Evolutionary conservation across 2,113 vertebrate species (phyloP).

Genomic region (Eurypyga helias): DNA sequence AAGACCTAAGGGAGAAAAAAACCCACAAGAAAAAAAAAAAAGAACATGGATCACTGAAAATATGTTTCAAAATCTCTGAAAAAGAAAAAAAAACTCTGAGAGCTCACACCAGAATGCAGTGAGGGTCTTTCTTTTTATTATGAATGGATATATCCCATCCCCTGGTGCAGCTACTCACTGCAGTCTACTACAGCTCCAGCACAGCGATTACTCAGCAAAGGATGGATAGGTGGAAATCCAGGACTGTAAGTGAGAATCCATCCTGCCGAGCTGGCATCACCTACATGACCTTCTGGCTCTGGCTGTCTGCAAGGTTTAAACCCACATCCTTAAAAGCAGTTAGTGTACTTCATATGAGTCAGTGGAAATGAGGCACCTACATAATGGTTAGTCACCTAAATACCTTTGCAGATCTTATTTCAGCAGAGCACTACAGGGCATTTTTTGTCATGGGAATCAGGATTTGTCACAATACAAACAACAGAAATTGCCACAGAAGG

Average conservation of each 20-base stretch:
- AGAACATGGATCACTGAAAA: accelerated
- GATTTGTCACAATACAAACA: not conserved
- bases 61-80: not conserved
- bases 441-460: not conserved
- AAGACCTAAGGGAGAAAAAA: not conserved
- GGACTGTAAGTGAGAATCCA: not conserved
- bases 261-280: not conserved
- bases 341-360: not conserved
- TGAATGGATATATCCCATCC: not conserved
- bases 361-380: slow-evolving; percentile 20
- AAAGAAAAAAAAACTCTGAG: not conserved
- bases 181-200: not conserved
- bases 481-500: not conserved
- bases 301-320: not conserved
- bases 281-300: not conserved
- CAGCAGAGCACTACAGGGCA: not conserved
- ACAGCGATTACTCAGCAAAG: not conserved
- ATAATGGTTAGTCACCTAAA: not conserved
- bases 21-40: not conserved
- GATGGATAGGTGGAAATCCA: not conserved
- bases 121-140: not conserved
- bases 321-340: not conserved
- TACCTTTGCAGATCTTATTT: slow-evolving; percentile 18
- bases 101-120: not conserved
- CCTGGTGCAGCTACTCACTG: not conserved